phyloP scores from a whole-genome alignment of 2,888 invertebrate species.

The Schrankia costaestrigalis region DNA sequence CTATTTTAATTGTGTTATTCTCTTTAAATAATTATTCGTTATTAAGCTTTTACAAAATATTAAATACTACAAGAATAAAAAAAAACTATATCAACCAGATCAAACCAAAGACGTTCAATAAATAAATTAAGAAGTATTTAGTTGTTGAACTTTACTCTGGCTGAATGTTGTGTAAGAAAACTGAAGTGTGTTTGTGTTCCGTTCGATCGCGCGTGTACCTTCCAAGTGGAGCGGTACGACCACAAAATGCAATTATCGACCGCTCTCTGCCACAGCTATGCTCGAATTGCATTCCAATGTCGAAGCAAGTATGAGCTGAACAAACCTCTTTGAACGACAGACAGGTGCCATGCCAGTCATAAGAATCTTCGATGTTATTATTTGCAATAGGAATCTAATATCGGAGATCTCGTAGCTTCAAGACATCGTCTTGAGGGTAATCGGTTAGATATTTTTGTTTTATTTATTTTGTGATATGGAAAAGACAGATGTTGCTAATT shows the following conservation, averaged over 20 bases:
- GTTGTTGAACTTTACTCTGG: too few species aligned
- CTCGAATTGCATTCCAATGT: constrained; percentile 69
- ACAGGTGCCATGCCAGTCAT: constrained; percentile 21
- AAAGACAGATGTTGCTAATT: too few species aligned
- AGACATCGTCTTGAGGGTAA: too few species aligned
- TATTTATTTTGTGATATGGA: too few species aligned
- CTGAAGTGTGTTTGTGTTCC: constrained; percentile 71
- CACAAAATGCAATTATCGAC: constrained; percentile 79
- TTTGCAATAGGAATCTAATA: constrained; percentile 1
- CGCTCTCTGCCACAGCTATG: constrained; percentile 70
- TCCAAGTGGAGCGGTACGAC: constrained; percentile 64
- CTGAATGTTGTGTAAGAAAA: constrained; percentile 63
- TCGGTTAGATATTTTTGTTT: too few species aligned
- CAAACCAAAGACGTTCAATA: too few species aligned
- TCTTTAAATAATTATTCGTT: too few species aligned
- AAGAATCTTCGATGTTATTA: constrained; percentile 5
- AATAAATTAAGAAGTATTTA: too few species aligned
- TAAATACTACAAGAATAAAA: too few species aligned
- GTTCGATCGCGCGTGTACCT: constrained; percentile 64
- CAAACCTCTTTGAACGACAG: constrained; percentile 27
- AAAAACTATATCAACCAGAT: too few species aligned
- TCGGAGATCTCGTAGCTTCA: not conserved
- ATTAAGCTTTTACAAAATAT: too few species aligned
- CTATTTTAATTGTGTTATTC: too few species aligned
- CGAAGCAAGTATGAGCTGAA: constrained; percentile 48